These are phyloP conservation scores for Rhynchomys soricoides DNA, from an alignment of 2,113 vertebrate genomes.

Conservation along the genomic window DNA sequence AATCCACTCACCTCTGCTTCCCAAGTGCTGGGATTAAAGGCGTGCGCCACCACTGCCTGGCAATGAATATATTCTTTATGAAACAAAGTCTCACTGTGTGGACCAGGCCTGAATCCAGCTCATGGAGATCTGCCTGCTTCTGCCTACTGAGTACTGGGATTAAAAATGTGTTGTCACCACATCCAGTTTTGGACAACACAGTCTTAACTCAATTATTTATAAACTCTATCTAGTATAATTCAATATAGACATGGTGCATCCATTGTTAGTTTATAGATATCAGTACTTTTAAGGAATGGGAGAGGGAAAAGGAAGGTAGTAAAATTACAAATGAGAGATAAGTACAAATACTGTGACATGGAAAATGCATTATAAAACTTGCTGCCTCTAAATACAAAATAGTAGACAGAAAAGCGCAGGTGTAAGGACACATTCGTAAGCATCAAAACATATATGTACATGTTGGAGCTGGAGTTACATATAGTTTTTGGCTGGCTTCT, in stretches of 20 bases:
- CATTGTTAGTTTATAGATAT: neutral
- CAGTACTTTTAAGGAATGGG: neutral
- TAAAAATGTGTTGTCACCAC: neutral
- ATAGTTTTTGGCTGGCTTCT: neutral
- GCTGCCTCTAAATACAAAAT: neutral
- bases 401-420: neutral
- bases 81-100: neutral
- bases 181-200: neutral
- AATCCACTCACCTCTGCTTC: no score
- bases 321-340: neutral
- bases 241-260: neutral
- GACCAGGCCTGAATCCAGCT: neutral
- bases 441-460: no score
- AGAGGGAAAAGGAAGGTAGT: neutral
- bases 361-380: neutral
- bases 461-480: no score
- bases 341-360: neutral
- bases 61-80: neutral
- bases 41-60: no score
- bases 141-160: neutral
- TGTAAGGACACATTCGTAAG: neutral
- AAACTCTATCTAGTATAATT: neutral
- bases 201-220: conserved; percentile 3
- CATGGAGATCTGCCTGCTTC: neutral
- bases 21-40: no score